Conservation (phyloP, 2,888 invertebrate species). For the Nudaria mundana region DNA sequence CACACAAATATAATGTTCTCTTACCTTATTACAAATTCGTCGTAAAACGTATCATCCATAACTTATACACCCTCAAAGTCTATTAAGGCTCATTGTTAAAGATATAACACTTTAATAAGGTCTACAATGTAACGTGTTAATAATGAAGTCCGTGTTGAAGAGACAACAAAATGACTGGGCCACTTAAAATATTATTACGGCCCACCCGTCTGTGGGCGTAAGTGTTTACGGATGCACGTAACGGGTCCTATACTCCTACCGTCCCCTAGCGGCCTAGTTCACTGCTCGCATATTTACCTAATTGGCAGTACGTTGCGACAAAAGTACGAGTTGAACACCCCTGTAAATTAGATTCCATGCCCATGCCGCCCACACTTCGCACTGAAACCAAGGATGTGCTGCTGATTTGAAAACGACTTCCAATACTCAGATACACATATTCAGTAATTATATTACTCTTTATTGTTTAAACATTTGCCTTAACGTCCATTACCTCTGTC, state of each 20-base stretch:
- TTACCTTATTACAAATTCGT: slow-evolving; percentile 29
- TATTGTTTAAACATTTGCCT: too few species aligned
- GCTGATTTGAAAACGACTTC: too few species aligned
- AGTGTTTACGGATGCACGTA: slow-evolving; percentile 68
- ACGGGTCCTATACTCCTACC: slow-evolving; percentile 44
- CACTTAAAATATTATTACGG: slow-evolving; percentile 65
- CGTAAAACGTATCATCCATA: slow-evolving; percentile 23
- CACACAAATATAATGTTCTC: too few species aligned
- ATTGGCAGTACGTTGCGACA: slow-evolving; percentile 72
- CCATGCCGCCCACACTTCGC: too few species aligned
- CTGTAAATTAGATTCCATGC: slow-evolving; percentile 69
- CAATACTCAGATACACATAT: too few species aligned
- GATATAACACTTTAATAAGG: slow-evolving; percentile 39
- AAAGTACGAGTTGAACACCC: slow-evolving; percentile 60
- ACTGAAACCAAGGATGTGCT: slow-evolving; percentile 26
- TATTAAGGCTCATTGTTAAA: slow-evolving; percentile 24
- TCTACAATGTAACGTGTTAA: slow-evolving; percentile 44
- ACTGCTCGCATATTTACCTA: slow-evolving; percentile 67
- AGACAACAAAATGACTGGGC: slow-evolving; percentile 48
- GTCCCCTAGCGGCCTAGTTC: slow-evolving; percentile 30
- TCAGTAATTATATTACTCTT: too few species aligned
- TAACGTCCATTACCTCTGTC: too few species aligned
- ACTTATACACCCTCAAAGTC: slow-evolving; percentile 31
- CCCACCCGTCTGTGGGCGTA: slow-evolving; percentile 52
- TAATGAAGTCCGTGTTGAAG: slow-evolving; percentile 50